These are phyloP conservation scores for Thymelicus acteon DNA, from an alignment of 2,888 invertebrate species.

Conservation along the genomic window DNA sequence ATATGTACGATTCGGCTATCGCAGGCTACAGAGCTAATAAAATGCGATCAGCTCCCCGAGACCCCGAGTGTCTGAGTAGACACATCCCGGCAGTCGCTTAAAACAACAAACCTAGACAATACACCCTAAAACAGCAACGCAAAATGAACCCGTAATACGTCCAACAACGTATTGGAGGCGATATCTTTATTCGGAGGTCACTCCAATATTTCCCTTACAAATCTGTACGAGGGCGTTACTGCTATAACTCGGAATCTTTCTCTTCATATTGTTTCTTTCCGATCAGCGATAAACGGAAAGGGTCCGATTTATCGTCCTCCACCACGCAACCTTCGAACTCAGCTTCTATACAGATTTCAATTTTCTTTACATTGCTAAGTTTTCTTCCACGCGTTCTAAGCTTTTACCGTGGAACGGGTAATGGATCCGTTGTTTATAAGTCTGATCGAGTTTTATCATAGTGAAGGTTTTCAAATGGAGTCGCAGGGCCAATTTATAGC, in stretches of 20 bases:
- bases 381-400: not conserved
- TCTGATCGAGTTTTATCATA: slow-evolving; percentile 29
- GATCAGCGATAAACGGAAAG: slow-evolving; percentile 62
- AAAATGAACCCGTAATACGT: slow-evolving; percentile 34
- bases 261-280: slow-evolving; percentile 65
- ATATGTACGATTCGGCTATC: not conserved
- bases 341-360: not conserved
- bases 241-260: slow-evolving; percentile 56
- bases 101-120: slow-evolving; percentile 24
- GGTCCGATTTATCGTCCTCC: slow-evolving; percentile 57
- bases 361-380: slow-evolving; percentile 6
- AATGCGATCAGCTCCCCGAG: not conserved
- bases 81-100: slow-evolving; percentile 15
- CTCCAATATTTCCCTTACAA: slow-evolving; percentile 51
- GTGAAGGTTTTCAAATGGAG: slow-evolving; percentile 50
- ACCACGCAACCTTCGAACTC: slow-evolving; percentile 42
- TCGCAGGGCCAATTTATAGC: slow-evolving; percentile 60
- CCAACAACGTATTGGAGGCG: slow-evolving; percentile 42
- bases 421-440: slow-evolving; percentile 40
- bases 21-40: not conserved
- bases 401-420: slow-evolving; percentile 27
- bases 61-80: not conserved
- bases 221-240: slow-evolving; percentile 51
- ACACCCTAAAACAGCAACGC: slow-evolving; percentile 28
- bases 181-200: slow-evolving; percentile 49